Evolutionary conservation across 2,888 invertebrate genomes (phyloP).

Genomic region (Dolichomitus sp.): DNA sequence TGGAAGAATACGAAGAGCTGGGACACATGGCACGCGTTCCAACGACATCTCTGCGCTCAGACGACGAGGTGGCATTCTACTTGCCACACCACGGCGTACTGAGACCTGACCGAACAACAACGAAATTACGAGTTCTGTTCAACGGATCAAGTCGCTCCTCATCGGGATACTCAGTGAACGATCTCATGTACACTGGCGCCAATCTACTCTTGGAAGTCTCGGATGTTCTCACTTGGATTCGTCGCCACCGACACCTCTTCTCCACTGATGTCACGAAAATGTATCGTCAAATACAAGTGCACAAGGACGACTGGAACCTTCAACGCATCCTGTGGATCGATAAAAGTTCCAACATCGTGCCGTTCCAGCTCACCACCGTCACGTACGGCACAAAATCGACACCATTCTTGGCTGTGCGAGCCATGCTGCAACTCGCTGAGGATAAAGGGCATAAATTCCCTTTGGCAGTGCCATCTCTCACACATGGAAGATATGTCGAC

Average conservation of each 20-base stretch:
- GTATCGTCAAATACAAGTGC: constrained; percentile 9
- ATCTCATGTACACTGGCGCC: too few species aligned
- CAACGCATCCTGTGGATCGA: constrained; percentile 79
- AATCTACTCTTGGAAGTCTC: too few species aligned
- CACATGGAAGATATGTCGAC: constrained; percentile 47
- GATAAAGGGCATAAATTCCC: constrained; percentile 54
- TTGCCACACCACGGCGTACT: constrained; percentile 74
- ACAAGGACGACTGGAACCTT: constrained; percentile 65
- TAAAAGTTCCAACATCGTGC: neutral
- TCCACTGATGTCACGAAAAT: too few species aligned
- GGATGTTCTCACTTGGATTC: too few species aligned
- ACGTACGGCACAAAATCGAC: constrained; percentile 52
- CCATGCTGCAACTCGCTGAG: constrained; percentile 25
- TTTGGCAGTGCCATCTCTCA: constrained; percentile 28
- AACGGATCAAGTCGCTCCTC: too few species aligned
- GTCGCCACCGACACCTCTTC: too few species aligned
- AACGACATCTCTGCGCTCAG: neutral
- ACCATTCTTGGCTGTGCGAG: constrained; percentile 46
- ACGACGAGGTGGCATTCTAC: constrained; percentile 13
- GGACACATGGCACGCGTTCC: constrained; percentile 50
- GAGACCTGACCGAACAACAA: too few species aligned
- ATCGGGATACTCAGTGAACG: too few species aligned
- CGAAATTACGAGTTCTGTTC: too few species aligned
- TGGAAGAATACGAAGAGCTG: constrained; percentile 36
- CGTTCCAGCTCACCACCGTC: constrained; percentile 34